A percentile compares a stretch with the other conserved stretches of the same genome.
These are phyloP conservation scores for Brachyhypopomus gauderio DNA, from an alignment of 2,113 vertebrate species.

Conservation along the genomic window DNA sequence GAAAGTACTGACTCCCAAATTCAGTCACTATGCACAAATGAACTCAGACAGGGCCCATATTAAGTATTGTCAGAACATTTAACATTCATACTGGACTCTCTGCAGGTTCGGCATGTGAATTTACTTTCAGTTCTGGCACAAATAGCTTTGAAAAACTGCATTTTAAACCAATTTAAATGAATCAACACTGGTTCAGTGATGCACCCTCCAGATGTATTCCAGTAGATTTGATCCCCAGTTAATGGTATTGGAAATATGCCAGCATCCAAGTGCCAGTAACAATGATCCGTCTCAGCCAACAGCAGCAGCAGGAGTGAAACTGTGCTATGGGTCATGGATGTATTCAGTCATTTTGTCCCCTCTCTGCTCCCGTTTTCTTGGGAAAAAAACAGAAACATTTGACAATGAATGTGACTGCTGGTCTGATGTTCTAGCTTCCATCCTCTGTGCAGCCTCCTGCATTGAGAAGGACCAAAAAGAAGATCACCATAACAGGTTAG, in stretches of 20 bases:
- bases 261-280: slow-evolving; percentile 44
- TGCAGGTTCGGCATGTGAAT: slow-evolving; percentile 30
- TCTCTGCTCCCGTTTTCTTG: slow-evolving; percentile 6
- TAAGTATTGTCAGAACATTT: background rate
- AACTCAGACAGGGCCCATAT: background rate
- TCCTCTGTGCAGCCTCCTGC: background rate
- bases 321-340: slow-evolving; percentile 30
- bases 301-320: slow-evolving; percentile 10
- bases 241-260: slow-evolving; percentile 46
- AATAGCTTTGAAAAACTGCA: slow-evolving; percentile 51
- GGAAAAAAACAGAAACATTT: background rate
- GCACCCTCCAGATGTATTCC: slow-evolving; percentile 45
- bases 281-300: slow-evolving; percentile 20
- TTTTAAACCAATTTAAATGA: slow-evolving; percentile 55
- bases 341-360: slow-evolving; percentile 3
- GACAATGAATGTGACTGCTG: background rate
- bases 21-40: background rate
- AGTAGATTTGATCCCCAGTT: slow-evolving; percentile 48
- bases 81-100: background rate
- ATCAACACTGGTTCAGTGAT: slow-evolving; percentile 44
- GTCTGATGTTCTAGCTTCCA: background rate
- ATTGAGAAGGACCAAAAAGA: background rate
- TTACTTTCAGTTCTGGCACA: slow-evolving; percentile 24
- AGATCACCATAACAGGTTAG: background rate
- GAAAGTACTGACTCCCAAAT: background rate